Evolutionary conservation across 2,888 invertebrate genomes (phyloP).

Genomic region (Drosophila kuntzei): DNA sequence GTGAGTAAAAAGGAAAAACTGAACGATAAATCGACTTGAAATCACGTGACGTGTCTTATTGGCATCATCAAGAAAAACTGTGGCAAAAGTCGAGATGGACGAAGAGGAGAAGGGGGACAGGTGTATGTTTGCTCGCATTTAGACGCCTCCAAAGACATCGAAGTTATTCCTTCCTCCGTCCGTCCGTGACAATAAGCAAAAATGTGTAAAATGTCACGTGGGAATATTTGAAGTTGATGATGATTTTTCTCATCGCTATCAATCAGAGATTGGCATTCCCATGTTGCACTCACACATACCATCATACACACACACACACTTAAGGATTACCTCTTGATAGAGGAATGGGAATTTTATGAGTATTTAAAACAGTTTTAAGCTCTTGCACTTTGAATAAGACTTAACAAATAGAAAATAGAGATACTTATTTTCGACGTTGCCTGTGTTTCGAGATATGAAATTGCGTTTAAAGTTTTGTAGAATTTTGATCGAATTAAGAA

Average conservation of each 20-base stretch:
- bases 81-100: background rate
- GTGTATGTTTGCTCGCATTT: conserved; percentile 20
- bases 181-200: conserved; percentile 52
- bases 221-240: conserved; percentile 64
- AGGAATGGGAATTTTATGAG: background rate
- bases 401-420: background rate
- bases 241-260: conserved; percentile 55
- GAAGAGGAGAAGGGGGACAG: background rate
- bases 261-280: conserved; percentile 74
- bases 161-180: background rate
- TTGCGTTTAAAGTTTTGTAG: no score
- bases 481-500: no score
- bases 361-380: background rate
- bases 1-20: conserved; percentile 10
- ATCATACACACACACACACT: conserved; percentile 6
- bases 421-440: no score
- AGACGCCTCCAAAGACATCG: conserved; percentile 31
- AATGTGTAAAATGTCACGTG: conserved; percentile 72
- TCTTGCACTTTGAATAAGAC: background rate
- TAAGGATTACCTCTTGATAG: background rate
- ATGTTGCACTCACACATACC: conserved; percentile 22
- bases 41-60: conserved; percentile 83
- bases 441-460: no score
- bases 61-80: conserved; percentile 74
- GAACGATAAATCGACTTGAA: conserved; percentile 30